Evolutionary conservation across 2,888 invertebrate genomes (phyloP).

Genomic region (Diplazon laetatorius): DNA sequence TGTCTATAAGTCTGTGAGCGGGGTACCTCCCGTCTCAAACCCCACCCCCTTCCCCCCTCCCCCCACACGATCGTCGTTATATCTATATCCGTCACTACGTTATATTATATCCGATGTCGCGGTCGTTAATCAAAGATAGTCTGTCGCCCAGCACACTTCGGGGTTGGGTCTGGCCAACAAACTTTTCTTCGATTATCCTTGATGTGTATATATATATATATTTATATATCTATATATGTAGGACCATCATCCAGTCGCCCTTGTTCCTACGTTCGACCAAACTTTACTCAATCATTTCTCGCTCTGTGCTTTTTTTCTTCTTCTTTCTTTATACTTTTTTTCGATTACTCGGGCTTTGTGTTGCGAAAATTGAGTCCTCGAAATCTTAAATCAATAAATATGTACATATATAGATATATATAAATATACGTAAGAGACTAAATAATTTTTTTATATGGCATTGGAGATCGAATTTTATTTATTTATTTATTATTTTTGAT

Average conservation of each 20-base stretch:
- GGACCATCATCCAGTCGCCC: conserved; percentile 18
- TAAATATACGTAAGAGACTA: no score
- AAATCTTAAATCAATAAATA: neutral
- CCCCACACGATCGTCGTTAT: neutral
- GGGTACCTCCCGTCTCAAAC: neutral
- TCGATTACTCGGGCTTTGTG: conserved; percentile 47
- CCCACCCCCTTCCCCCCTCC: no score
- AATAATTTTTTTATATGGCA: no score
- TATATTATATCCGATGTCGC: conserved; percentile 63
- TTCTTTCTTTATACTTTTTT: no score
- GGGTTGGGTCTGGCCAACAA: conserved; percentile 42
- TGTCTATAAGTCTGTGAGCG: conserved; percentile 52
- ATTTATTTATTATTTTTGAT: no score
- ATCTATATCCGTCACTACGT: conserved; percentile 35
- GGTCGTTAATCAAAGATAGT: conserved; percentile 68
- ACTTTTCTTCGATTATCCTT: conserved; percentile 56
- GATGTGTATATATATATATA: no score
- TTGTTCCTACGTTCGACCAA: conserved; percentile 25
- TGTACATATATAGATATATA: neutral
- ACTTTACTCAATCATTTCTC: conserved; percentile 60
- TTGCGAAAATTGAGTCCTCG: conserved; percentile 2
- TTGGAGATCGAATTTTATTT: no score
- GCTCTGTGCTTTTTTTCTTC: conserved; percentile 40
- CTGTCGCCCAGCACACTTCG: conserved; percentile 54
- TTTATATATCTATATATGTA: no score